These are phyloP conservation scores for Enteromius paludinosus DNA, from an alignment of 2,797 vertebrate species.

Conservation along the genomic window DNA sequence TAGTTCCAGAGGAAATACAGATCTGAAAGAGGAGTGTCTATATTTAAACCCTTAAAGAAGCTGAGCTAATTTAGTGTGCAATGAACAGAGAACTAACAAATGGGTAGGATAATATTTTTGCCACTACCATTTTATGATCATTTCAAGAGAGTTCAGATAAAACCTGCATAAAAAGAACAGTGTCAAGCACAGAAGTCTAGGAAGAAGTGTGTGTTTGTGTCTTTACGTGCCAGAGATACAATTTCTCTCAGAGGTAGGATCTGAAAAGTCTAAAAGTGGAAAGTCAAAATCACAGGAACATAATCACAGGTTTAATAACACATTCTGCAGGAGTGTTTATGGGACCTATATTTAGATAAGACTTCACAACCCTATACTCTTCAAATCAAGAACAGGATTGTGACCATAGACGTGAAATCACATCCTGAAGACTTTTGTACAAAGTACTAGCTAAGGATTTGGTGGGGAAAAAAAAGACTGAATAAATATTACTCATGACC, in stretches of 20 bases:
- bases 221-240: not conserved
- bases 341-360: not conserved
- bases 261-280: conserved; percentile 25
- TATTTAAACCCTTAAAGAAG: conserved; percentile 4
- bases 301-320: conserved; percentile 16
- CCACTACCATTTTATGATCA: not conserved
- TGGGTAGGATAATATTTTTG: too few relatives aligned
- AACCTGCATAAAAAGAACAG: not conserved
- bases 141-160: not conserved
- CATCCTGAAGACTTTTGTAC: too few relatives aligned
- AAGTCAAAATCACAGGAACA: conserved; percentile 34
- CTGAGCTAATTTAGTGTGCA: not conserved
- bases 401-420: not conserved
- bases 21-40: conserved; percentile 56
- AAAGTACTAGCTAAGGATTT: not conserved
- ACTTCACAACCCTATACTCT: not conserved
- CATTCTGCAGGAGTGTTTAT: conserved; percentile 14
- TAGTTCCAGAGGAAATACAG: conserved; percentile 32
- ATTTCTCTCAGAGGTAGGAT: conserved; percentile 8
- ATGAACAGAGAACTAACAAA: not conserved
- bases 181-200: not conserved
- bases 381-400: not conserved
- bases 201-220: not conserved
- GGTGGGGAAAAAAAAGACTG: not conserved
- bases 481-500: not conserved